Evolutionary conservation across 2,113 vertebrate genomes (phyloP).

Genomic region (Mustelus asterias): DNA sequence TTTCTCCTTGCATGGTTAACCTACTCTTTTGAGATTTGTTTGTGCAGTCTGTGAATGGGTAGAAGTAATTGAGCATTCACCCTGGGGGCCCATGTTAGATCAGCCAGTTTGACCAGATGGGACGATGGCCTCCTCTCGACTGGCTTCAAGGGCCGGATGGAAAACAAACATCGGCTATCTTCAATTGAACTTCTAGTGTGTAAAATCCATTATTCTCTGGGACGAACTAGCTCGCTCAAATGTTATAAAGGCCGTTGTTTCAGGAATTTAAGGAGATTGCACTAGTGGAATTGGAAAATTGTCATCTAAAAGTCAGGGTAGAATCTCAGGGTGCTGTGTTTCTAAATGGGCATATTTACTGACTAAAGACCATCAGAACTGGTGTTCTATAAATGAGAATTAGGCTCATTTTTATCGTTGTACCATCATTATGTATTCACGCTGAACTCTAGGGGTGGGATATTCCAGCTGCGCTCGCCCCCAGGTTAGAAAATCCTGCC

Average conservation of each 20-base stretch:
- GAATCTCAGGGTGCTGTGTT: background rate
- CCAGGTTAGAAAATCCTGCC: no score
- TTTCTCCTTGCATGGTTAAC: background rate
- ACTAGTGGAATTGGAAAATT: background rate
- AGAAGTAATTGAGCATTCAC: background rate
- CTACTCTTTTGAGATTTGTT: background rate
- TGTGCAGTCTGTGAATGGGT: background rate
- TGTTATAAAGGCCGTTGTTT: background rate
- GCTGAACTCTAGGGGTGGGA: background rate
- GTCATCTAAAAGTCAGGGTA: background rate
- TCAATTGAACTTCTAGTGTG: background rate
- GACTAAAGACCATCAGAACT: background rate
- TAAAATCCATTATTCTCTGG: background rate
- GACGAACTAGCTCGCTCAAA: background rate
- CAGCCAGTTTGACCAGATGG: background rate
- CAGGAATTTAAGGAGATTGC: background rate
- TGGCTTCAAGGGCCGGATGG: background rate
- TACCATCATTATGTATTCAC: background rate
- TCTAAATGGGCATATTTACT: background rate
- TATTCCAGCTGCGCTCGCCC: no score
- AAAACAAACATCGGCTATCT: background rate
- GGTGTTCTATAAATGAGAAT: background rate
- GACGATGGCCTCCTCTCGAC: background rate
- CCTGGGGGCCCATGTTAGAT: background rate
- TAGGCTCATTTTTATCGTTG: background rate